These are phyloP conservation scores for Zootermopsis nevadensis DNA, from an alignment of 2,888 invertebrate genomes.

Conservation along the genomic window DNA sequence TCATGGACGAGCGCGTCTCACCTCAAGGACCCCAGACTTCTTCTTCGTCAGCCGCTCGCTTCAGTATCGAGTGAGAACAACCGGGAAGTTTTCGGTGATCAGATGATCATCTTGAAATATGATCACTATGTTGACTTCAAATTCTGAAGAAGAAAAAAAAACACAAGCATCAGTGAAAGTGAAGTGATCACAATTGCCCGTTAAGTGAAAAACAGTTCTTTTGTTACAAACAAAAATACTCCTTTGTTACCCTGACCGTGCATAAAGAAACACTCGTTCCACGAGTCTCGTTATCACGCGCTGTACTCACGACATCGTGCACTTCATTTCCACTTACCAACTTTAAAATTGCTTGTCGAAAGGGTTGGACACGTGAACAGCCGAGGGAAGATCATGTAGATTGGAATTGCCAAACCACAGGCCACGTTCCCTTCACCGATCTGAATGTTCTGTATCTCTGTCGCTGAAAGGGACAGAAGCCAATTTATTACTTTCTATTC, in stretches of 20 bases:
- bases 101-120: constrained; percentile 94
- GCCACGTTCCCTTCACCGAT: constrained; percentile 93
- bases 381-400: constrained; percentile 95
- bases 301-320: too few relatives aligned
- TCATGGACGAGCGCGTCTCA: too few relatives aligned
- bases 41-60: too few relatives aligned
- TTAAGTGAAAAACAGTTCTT: too few relatives aligned
- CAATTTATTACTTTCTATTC: too few relatives aligned
- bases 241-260: background rate
- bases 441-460: constrained; percentile 98
- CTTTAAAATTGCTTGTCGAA: constrained; percentile 91
- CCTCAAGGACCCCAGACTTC: too few relatives aligned
- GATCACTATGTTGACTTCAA: constrained; percentile 92
- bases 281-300: too few relatives aligned
- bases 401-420: constrained; percentile 84
- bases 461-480: constrained; percentile 70
- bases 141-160: constrained; percentile 75
- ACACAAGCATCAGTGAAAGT: too few relatives aligned
- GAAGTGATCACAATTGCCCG: too few relatives aligned
- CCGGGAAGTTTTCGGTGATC: constrained; percentile 94
- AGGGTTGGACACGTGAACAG: constrained; percentile 95
- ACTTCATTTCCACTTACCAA: constrained; percentile 73
- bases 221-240: too few relatives aligned
- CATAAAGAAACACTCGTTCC: too few relatives aligned
- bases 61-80: constrained; percentile 69